Evolutionary conservation across 2,888 invertebrate species (phyloP).

Genomic region (Orthosia cruda): DNA sequence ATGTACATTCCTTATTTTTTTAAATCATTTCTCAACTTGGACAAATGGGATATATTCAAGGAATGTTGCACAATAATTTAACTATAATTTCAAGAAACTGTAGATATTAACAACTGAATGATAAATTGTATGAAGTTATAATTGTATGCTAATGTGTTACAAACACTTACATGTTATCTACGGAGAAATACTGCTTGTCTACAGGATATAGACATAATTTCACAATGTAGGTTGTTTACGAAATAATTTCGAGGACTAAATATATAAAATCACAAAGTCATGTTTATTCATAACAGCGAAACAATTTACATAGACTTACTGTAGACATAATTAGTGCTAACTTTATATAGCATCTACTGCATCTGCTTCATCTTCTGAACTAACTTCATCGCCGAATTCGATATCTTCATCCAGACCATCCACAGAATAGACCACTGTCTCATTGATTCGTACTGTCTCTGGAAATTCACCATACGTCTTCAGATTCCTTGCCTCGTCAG

Average conservation of each 20-base stretch:
- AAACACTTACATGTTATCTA: conserved; percentile 75
- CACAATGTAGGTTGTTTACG: conserved; percentile 71
- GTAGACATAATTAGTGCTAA: conserved; percentile 83
- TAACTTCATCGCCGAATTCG: conserved; percentile 98
- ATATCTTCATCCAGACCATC: conserved; percentile 99
- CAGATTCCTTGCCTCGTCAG: conserved; percentile 99
- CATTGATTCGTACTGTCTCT: conserved; percentile 99
- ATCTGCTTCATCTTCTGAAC: conserved; percentile 97
- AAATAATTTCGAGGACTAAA: conserved; percentile 83
- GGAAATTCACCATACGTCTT: conserved; percentile 99
- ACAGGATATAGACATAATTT: conserved; percentile 71
- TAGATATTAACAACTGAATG: conserved; percentile 59
- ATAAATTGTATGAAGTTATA: conserved; percentile 64
- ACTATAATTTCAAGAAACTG: conserved; percentile 69
- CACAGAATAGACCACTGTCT: conserved; percentile 98
- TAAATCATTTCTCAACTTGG: conserved; percentile 65
- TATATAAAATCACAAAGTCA: conserved; percentile 83
- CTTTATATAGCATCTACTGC: conserved; percentile 93
- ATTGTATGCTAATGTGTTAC: conserved; percentile 73
- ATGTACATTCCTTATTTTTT: conserved; percentile 88
- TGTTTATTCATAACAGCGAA: conserved; percentile 87
- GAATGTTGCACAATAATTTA: conserved; percentile 85
- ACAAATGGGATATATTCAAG: conserved; percentile 79
- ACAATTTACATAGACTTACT: conserved; percentile 91
- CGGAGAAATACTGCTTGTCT: conserved; percentile 73